phyloP scores from a whole-genome alignment of 2,888 invertebrate species.

The Zonitis immaculata region DNA sequence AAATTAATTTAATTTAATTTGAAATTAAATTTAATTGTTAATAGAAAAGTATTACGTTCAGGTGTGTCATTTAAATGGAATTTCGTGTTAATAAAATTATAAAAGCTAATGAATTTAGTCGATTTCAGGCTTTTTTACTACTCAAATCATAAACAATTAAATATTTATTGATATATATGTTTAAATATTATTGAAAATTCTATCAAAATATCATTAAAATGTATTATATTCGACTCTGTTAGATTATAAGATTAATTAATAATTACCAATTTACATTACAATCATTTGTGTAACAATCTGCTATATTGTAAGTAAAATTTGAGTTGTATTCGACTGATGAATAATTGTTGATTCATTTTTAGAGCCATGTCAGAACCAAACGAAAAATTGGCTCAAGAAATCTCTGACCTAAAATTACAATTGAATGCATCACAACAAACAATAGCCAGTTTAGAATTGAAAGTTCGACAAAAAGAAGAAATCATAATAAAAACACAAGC shows the following conservation, averaged over 20 bases:
- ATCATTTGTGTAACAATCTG: background rate
- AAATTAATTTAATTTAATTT: no score
- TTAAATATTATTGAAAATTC: background rate
- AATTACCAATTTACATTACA: background rate
- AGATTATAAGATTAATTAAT: background rate
- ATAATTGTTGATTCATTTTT: constrained; percentile 12
- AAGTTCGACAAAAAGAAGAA: constrained; percentile 43
- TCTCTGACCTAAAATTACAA: constrained; percentile 37
- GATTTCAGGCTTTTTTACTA: background rate
- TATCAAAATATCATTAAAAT: background rate
- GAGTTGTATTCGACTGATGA: background rate
- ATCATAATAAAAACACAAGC: constrained; percentile 42
- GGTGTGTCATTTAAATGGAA: background rate
- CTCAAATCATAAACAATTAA: background rate
- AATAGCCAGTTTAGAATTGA: constrained; percentile 38
- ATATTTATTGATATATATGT: background rate
- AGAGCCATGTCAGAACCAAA: constrained; percentile 34
- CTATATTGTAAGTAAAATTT: background rate
- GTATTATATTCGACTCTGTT: background rate
- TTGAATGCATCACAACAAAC: constrained; percentile 42
- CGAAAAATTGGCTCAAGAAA: constrained; percentile 34
- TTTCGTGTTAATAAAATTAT: background rate
- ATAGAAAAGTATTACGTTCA: background rate
- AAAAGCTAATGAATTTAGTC: background rate
- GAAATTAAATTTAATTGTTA: no score